Percentiles rank a stretch among this genome's conserved stretches.
These are phyloP conservation scores for Automeris io DNA, from an alignment of 2,888 invertebrate genomes.

Conservation along the genomic window DNA sequence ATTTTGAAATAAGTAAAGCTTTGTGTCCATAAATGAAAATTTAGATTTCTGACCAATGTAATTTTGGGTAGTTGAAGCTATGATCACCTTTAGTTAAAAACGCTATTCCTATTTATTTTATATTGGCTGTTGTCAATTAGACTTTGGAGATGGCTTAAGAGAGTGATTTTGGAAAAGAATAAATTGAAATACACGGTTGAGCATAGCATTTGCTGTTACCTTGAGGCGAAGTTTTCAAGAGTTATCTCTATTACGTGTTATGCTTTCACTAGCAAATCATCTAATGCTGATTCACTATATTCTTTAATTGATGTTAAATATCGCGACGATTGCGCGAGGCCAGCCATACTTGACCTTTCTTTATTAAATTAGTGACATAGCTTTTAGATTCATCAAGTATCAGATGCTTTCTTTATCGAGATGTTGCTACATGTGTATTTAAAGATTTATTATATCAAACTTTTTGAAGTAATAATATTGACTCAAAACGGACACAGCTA, in stretches of 20 bases:
- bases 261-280: conserved; percentile 56
- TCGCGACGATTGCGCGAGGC: conserved; percentile 44
- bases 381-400: conserved; percentile 23
- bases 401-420: conserved; percentile 23
- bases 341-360: conserved; percentile 52
- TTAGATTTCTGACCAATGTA: too few species aligned
- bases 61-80: too few species aligned
- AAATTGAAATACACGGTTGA: too few species aligned
- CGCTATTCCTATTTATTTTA: too few species aligned
- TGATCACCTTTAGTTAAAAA: too few species aligned
- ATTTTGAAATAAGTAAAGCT: too few species aligned
- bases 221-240: conserved; percentile 22
- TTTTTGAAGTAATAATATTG: too few species aligned
- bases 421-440: conserved; percentile 12
- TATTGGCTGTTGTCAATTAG: too few species aligned
- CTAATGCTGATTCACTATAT: conserved; percentile 57
- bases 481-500: too few species aligned
- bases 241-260: conserved; percentile 36
- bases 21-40: too few species aligned
- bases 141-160: too few species aligned
- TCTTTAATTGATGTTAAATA: conserved; percentile 63
- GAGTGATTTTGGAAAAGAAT: too few species aligned
- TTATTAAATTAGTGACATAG: conserved; percentile 51
- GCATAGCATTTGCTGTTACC: conserved; percentile 19
- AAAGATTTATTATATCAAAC: background rate